Conservation (phyloP, 2,888 invertebrate genomes). For the Drosophila pseudotalamancana region DNA sequence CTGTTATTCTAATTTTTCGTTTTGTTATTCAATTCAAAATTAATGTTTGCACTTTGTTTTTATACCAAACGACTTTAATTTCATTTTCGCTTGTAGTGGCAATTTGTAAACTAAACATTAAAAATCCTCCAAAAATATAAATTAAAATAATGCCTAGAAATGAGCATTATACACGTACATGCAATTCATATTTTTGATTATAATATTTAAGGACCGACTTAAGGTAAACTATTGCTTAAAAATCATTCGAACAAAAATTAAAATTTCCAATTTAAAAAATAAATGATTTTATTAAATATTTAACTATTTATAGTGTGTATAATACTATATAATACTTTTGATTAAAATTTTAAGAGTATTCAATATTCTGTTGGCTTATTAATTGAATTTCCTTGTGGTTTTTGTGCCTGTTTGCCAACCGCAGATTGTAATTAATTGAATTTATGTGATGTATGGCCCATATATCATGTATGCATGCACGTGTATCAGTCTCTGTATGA, state of each 20-base stretch:
- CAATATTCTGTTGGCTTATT: not conserved
- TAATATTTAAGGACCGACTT: no score
- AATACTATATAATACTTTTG: not conserved
- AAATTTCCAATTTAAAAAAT: no score
- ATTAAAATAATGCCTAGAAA: no score
- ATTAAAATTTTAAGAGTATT: conserved; percentile 15
- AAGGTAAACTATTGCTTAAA: no score
- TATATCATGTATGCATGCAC: conserved; percentile 10
- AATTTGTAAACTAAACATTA: not conserved
- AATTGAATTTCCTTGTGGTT: not conserved
- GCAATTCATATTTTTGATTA: no score
- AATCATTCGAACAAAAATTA: no score
- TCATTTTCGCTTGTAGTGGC: conserved; percentile 1
- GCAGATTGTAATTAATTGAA: conserved; percentile 68
- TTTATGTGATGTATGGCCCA: conserved; percentile 34
- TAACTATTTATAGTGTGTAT: conserved; percentile 1
- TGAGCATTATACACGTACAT: no score
- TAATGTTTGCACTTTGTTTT: not conserved
- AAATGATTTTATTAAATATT: not conserved
- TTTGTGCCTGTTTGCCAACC: conserved; percentile 36
- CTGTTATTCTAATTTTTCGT: no score
- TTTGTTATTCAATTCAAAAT: not conserved
- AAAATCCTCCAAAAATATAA: no score
- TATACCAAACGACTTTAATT: not conserved
- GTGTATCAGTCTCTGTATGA: not conserved